phyloP scores from a whole-genome alignment of 1,140 invertebrate species.

The Galendromus occidentalis region DNA sequence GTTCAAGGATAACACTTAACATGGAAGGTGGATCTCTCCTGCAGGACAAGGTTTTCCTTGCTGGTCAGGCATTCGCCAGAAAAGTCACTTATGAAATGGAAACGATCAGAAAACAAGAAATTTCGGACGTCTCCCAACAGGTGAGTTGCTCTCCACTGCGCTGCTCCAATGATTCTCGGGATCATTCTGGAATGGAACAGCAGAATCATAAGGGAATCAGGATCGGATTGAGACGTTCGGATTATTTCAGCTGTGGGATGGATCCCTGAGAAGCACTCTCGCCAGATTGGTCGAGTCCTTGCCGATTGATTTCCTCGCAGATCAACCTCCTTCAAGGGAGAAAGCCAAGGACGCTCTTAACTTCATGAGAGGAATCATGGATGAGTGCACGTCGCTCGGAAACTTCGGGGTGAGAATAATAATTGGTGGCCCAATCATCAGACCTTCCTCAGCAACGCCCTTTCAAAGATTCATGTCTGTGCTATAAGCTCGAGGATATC shows the following conservation, averaged over 20 bases:
- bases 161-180: too few species aligned
- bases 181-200: too few species aligned
- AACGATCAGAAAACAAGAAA: too few species aligned
- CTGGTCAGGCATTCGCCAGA: constrained; percentile 57
- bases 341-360: constrained; percentile 45
- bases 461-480: constrained; percentile 4
- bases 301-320: neutral
- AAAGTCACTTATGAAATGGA: constrained; percentile 19
- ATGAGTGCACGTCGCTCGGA: constrained; percentile 86
- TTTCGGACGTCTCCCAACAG: too few species aligned
- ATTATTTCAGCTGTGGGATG: too few species aligned
- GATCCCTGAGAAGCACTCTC: neutral
- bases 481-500: too few species aligned
- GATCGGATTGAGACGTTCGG: too few species aligned
- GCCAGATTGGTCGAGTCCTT: neutral
- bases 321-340: neutral
- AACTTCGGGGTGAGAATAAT: constrained; percentile 51
- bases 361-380: constrained; percentile 96
- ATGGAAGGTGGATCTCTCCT: too few species aligned
- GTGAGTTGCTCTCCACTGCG: too few species aligned
- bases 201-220: too few species aligned
- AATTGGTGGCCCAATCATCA: neutral
- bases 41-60: constrained; percentile 27
- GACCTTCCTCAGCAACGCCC: neutral
- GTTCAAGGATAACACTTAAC: too few species aligned